phyloP scores from a whole-genome alignment of 1,140 invertebrate genomes.

The Galendromus occidentalis region DNA sequence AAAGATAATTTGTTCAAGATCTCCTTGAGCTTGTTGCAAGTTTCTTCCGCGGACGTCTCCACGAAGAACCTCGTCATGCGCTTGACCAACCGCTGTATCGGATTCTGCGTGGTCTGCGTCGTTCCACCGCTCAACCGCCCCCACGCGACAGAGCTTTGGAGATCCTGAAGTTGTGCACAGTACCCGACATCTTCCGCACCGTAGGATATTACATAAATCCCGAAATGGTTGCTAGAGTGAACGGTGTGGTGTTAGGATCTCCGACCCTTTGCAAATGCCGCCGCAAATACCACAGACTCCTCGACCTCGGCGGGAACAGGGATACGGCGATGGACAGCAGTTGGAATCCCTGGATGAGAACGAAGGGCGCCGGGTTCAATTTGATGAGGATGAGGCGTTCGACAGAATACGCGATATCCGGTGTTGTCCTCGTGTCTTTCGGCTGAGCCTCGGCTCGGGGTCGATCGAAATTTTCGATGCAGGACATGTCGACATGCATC shows the following conservation, averaged over 20 bases:
- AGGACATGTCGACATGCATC: too few species aligned
- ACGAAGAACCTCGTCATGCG: slow-evolving; percentile 83
- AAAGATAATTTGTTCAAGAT: slow-evolving; percentile 41
- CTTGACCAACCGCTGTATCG: slow-evolving; percentile 57
- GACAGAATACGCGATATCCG: too few species aligned
- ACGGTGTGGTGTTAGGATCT: slow-evolving; percentile 47
- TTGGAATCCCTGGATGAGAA: slow-evolving; percentile 85
- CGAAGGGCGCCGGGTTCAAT: slow-evolving; percentile 62
- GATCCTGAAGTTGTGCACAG: slow-evolving; percentile 1
- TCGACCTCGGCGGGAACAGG: slow-evolving; percentile 74
- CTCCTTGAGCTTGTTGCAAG: slow-evolving; percentile 38
- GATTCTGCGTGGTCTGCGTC: slow-evolving; percentile 26
- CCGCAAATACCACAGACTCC: slow-evolving; percentile 79
- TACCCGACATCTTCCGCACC: not conserved
- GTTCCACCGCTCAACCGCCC: not conserved
- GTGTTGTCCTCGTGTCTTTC: too few species aligned
- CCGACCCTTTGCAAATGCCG: slow-evolving; percentile 70
- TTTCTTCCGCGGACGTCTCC: slow-evolving; percentile 39
- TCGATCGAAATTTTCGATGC: too few species aligned
- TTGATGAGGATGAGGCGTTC: too few species aligned
- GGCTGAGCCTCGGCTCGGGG: too few species aligned
- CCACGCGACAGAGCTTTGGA: not conserved
- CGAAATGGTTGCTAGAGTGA: slow-evolving; percentile 3
- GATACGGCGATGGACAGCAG: slow-evolving; percentile 72
- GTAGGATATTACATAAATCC: slow-evolving; percentile 10